These are phyloP conservation scores for Mactra quadrangularis DNA, from an alignment of 1,140 invertebrate genomes.

Conservation along the genomic window DNA sequence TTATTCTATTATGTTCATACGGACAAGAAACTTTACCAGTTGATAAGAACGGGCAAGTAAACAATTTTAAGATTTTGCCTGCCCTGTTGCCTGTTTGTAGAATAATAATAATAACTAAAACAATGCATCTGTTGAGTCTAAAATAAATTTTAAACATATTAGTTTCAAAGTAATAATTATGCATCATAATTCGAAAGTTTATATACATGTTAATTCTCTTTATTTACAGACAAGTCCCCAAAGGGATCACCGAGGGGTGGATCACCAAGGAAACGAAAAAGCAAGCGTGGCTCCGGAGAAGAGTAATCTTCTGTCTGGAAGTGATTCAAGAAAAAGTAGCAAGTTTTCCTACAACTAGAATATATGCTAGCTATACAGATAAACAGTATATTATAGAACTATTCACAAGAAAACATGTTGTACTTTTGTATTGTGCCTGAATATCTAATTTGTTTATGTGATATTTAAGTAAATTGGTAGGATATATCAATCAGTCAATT, in stretches of 20 bases:
- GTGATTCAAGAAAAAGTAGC: constrained; percentile 62
- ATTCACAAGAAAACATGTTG: constrained; percentile 73
- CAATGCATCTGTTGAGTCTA: too few species aligned
- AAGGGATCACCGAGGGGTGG: constrained; percentile 78
- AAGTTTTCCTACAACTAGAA: constrained; percentile 61
- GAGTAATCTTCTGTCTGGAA: constrained; percentile 73
- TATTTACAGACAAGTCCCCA: constrained; percentile 79
- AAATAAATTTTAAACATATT: too few species aligned
- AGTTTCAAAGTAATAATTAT: too few species aligned
- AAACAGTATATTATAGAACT: constrained; percentile 68
- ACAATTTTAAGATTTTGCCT: too few species aligned
- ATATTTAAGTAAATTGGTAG: constrained; percentile 11
- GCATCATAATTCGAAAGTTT: too few species aligned
- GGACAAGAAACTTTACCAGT: too few species aligned
- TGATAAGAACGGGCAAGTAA: too few species aligned
- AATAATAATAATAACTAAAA: too few species aligned
- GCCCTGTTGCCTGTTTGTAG: too few species aligned
- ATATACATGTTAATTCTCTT: too few species aligned
- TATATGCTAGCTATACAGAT: constrained; percentile 68
- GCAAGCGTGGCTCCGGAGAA: constrained; percentile 79
- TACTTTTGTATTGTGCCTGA: constrained; percentile 44
- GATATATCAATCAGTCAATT: too few species aligned
- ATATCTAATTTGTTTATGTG: constrained; percentile 17
- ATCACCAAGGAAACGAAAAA: constrained; percentile 80
- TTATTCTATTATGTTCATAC: too few species aligned